Percentiles rank a stretch among this genome's conserved stretches.
Conservation (phyloP, 2,113 vertebrate genomes). For the chimpanzee (Pan troglodytes) region NHGRI_mPanTro3-v2.1_pri NC_072417.2:96597001-96597500, state of each 20-base stretch:
- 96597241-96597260: too few relatives aligned
- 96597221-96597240: not conserved
- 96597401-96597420: not conserved
- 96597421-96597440: fast-evolving
- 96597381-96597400: not conserved
- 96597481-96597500: not conserved
- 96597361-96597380: not conserved
- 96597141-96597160: fast-evolving
- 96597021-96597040: too few relatives aligned
- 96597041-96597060: too few relatives aligned
- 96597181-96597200: not conserved
- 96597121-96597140: not conserved
- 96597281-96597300: not conserved
- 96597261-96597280: not conserved
- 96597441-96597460: too few relatives aligned
- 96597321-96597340: not conserved
- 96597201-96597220: not conserved
- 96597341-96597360: not conserved
- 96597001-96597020: too few relatives aligned
- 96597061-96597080: too few relatives aligned
- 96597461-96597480: not conserved
- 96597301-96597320: not conserved
- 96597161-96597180: not conserved
- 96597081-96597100: too few relatives aligned
- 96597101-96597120: not conserved